phyloP scores from a whole-genome alignment of 2,113 vertebrate genomes.

The Spermophilus dauricus region DNA sequence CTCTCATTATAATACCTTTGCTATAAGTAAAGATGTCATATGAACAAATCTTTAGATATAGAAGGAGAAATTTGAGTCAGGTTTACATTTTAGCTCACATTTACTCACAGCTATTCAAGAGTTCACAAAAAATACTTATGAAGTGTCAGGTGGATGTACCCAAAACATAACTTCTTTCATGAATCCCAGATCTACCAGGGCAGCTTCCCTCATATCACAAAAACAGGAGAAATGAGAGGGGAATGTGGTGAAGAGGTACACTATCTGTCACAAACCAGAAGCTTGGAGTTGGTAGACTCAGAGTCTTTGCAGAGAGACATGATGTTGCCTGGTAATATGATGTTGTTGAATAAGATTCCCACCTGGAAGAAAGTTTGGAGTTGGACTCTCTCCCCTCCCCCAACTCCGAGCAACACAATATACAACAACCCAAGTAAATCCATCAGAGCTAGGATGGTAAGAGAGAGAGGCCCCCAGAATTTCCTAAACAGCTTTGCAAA shows the following conservation, averaged over 20 bases:
- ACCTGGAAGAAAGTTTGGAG: background rate
- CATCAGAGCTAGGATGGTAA: background rate
- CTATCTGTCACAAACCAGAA: background rate
- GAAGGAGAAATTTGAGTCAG: background rate
- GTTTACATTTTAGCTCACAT: background rate
- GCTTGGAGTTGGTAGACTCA: background rate
- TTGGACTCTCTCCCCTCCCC: background rate
- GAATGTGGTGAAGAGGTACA: background rate
- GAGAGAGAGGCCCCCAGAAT: background rate
- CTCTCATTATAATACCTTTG: background rate
- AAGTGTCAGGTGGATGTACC: background rate
- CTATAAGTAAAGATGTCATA: background rate
- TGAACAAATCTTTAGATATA: background rate
- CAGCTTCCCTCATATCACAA: background rate
- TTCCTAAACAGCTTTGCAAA: slow-evolving; percentile 35
- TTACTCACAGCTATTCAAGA: background rate
- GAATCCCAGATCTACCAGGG: background rate
- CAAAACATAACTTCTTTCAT: background rate
- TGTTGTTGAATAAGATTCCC: background rate
- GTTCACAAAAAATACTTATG: background rate
- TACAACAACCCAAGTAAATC: background rate
- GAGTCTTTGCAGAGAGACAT: background rate
- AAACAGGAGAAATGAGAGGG: background rate
- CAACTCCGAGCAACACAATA: background rate
- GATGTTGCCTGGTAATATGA: background rate